These are phyloP conservation scores for Oreochromis niloticus DNA, from an alignment of 2,113 vertebrate species.

Conservation along the genomic window DNA sequence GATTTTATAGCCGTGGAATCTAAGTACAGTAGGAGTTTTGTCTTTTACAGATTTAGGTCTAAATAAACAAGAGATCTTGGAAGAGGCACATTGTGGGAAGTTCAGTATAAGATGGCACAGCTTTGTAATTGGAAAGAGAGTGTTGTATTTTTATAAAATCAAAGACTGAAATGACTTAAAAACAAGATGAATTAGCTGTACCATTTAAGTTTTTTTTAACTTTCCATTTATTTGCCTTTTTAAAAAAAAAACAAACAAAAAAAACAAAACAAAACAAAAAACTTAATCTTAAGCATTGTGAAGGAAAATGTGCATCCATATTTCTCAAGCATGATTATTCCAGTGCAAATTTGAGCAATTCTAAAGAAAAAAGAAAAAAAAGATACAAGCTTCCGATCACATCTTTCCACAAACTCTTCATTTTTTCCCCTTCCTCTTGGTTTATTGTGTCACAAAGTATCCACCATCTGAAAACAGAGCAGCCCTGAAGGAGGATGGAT, in stretches of 20 bases:
- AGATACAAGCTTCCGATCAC: neutral
- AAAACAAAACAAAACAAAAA: neutral
- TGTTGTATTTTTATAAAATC: neutral
- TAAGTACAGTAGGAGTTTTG: neutral
- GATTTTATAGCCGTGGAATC: neutral
- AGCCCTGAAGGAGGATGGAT: neutral
- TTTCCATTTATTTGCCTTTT: neutral
- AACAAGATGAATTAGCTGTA: accelerated
- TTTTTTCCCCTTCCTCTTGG: neutral
- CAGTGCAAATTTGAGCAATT: neutral
- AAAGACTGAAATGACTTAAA: neutral
- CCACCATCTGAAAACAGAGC: neutral
- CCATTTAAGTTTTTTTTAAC: neutral
- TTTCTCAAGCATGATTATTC: neutral
- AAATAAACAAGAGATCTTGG: neutral
- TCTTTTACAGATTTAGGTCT: neutral
- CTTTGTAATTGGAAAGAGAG: neutral
- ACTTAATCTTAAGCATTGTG: accelerated
- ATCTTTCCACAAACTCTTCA: neutral
- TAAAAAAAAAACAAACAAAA: neutral
- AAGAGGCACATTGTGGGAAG: neutral
- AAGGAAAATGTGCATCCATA: neutral
- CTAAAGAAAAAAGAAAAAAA: neutral
- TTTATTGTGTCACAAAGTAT: neutral
- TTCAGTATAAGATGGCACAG: neutral